Conservation (phyloP, 2,797 vertebrate genomes). For the Spinus olivaceus region DNA sequence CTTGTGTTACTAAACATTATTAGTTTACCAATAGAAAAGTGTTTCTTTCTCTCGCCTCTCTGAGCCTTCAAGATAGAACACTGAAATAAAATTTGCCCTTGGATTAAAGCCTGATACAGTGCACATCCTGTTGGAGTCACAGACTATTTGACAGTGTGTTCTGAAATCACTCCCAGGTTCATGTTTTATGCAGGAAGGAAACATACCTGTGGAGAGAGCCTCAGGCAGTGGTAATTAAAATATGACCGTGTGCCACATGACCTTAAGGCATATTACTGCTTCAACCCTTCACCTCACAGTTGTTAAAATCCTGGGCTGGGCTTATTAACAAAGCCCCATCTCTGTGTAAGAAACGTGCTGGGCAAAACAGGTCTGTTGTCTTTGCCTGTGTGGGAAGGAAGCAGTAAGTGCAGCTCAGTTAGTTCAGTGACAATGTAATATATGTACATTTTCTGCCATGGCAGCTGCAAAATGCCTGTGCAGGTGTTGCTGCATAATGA, state of each 20-base stretch:
- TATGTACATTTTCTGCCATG: neutral
- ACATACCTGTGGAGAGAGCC: slow-evolving; percentile 73
- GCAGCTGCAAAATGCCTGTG: slow-evolving; percentile 11
- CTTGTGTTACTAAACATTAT: slow-evolving; percentile 20
- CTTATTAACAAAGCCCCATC: slow-evolving; percentile 32
- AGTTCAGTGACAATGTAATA: neutral
- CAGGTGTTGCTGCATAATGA: slow-evolving; percentile 11
- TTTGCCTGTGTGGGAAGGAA: neutral
- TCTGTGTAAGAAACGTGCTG: neutral
- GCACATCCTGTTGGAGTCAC: slow-evolving; percentile 51
- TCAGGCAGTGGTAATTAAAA: slow-evolving; percentile 72
- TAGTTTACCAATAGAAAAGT: slow-evolving; percentile 46
- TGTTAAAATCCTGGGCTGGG: slow-evolving; percentile 42
- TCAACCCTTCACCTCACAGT: slow-evolving; percentile 53
- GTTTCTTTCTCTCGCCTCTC: neutral
- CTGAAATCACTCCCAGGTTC: slow-evolving; percentile 60
- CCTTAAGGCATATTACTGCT: slow-evolving; percentile 64
- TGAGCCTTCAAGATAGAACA: slow-evolving; percentile 37
- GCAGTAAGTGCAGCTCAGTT: neutral
- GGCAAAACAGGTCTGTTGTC: neutral
- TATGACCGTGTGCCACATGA: slow-evolving; percentile 59
- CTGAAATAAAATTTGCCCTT: slow-evolving; percentile 52
- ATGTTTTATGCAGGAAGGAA: slow-evolving; percentile 76
- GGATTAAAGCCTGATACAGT: slow-evolving; percentile 47
- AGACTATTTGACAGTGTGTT: slow-evolving; percentile 37